These are phyloP conservation scores for Dione vanillae DNA, from an alignment of 2,888 invertebrate species.

Conservation along the genomic window DNA sequence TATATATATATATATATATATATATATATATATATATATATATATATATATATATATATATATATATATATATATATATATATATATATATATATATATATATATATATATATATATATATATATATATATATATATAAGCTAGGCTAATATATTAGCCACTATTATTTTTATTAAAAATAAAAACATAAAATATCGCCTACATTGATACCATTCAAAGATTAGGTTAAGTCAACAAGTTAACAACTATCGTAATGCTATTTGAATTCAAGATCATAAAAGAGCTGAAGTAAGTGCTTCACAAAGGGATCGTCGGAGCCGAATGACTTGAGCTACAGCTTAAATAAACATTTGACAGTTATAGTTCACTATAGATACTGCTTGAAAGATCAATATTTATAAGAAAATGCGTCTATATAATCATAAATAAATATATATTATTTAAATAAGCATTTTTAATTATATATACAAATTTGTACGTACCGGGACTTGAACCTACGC, in stretches of 20 bases:
- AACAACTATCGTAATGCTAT: constrained; percentile 15
- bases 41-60: not conserved
- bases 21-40: not conserved
- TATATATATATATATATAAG: not conserved
- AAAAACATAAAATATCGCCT: not conserved
- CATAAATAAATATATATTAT: no score
- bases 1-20: not conserved
- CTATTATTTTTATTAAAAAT: not conserved
- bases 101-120: not conserved
- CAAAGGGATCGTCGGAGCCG: not conserved
- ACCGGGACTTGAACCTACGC: not conserved
- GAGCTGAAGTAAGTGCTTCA: constrained; percentile 18
- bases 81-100: not conserved
- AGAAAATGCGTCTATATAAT: not conserved
- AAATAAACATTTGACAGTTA: not conserved
- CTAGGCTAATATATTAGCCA: no score
- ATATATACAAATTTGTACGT: no score
- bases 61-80: not conserved
- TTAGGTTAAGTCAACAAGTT: constrained; percentile 29
- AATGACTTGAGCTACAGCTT: not conserved
- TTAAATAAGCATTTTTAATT: no score
- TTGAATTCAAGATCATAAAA: constrained; percentile 18
- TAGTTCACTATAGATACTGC: not conserved
- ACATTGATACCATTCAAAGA: constrained; percentile 14
- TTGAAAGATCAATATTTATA: not conserved